Conservation (phyloP, 2,797 vertebrate genomes). For the Acridotheres tristis region DNA sequence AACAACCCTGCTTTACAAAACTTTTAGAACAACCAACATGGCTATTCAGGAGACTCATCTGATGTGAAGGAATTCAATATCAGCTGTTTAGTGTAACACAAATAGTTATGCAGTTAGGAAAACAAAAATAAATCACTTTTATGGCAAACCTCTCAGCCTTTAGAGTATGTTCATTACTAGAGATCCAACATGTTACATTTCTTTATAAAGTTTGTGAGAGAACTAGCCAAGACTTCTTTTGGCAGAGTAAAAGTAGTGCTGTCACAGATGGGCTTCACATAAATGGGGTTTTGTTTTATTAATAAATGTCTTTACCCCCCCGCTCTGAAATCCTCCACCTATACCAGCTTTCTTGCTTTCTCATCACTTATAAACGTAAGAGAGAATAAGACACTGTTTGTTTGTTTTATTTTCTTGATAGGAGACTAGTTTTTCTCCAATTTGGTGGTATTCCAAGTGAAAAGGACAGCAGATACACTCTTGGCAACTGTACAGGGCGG, state of each 20-base stretch:
- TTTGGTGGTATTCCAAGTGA: constrained; percentile 64
- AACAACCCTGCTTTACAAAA: background rate
- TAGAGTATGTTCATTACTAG: background rate
- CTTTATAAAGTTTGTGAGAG: background rate
- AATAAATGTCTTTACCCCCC: background rate
- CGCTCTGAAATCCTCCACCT: background rate
- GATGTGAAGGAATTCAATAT: background rate
- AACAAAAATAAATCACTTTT: background rate
- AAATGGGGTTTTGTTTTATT: background rate
- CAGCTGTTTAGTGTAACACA: background rate
- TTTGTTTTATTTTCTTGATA: constrained; percentile 34
- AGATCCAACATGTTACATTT: background rate
- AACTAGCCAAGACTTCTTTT: background rate
- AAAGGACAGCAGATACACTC: constrained; percentile 52
- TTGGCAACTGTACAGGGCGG: background rate
- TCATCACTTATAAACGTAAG: background rate
- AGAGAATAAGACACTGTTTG: background rate
- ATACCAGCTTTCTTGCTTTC: background rate
- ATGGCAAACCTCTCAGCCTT: background rate
- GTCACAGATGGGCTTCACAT: background rate
- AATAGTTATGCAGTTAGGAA: background rate
- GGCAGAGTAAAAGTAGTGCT: background rate
- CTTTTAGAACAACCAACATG: background rate
- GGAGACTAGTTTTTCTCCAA: background rate
- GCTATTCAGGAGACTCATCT: background rate